A percentile compares a stretch with the other conserved stretches of the same genome.
Conservation (phyloP, 2,113 vertebrate genomes). For the Aramus guarauna region DNA sequence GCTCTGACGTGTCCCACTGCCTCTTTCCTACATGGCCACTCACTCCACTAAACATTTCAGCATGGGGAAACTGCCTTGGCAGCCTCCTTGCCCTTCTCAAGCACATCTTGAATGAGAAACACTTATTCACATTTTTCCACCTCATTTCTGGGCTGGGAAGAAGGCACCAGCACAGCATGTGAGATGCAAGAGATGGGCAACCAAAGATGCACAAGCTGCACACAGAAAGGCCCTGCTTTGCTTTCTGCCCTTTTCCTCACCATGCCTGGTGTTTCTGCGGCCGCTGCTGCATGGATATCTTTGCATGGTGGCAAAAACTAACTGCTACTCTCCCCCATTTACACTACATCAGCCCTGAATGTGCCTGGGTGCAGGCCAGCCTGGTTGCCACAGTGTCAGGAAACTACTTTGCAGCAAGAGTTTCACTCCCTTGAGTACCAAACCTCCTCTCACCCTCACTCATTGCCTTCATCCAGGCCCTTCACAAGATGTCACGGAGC, state of each 20-base stretch:
- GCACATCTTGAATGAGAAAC: background rate
- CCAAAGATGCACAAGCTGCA: background rate
- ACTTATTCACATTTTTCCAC: background rate
- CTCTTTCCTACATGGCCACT: background rate
- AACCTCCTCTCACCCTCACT: background rate
- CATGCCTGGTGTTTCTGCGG: background rate
- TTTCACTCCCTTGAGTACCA: accelerated
- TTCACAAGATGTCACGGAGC: background rate
- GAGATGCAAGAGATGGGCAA: background rate
- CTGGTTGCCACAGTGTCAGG: background rate
- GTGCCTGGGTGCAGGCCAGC: background rate
- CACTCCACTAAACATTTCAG: background rate
- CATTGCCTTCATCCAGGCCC: background rate
- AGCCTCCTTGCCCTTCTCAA: background rate
- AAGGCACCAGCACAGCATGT: background rate
- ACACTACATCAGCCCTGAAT: background rate
- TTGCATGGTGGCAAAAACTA: background rate
- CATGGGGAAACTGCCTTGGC: background rate
- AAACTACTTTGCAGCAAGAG: background rate
- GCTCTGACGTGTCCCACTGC: background rate
- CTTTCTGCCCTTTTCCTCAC: background rate
- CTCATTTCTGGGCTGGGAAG: background rate
- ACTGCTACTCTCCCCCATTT: background rate
- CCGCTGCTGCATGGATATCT: background rate
- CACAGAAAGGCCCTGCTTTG: background rate